These are phyloP conservation scores for Callyntrura guangdongensis DNA, from an alignment of 2,888 invertebrate species.

Conservation along the genomic window DNA sequence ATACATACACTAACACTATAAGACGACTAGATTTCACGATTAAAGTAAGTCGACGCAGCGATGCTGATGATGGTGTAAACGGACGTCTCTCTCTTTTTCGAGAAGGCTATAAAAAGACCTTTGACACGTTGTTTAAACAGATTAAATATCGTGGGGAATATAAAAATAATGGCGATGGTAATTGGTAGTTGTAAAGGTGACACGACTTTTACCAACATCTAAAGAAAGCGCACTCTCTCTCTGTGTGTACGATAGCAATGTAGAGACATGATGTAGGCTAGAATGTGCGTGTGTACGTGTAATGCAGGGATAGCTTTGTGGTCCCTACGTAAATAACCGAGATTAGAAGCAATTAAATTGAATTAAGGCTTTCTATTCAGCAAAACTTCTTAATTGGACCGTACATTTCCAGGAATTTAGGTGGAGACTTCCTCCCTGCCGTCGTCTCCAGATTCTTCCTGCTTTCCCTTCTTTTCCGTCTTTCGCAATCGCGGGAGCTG, in stretches of 20 bases:
- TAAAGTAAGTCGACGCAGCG: neutral
- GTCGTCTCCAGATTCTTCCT: slow-evolving; percentile 22
- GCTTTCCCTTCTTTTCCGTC: neutral
- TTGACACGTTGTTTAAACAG: slow-evolving; percentile 7
- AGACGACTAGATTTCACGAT: neutral
- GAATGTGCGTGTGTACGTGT: slow-evolving; percentile 13
- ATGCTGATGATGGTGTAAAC: neutral
- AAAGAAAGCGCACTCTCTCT: neutral
- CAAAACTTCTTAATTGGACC: slow-evolving; percentile 74
- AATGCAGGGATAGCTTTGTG: neutral
- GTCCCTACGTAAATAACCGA: slow-evolving; percentile 55
- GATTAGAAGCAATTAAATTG: slow-evolving; percentile 75
- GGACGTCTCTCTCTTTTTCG: neutral
- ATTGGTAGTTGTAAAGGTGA: slow-evolving; percentile 1
- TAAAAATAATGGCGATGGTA: slow-evolving; percentile 15
- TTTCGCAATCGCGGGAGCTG: neutral
- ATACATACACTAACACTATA: too few species aligned
- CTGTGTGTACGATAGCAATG: neutral
- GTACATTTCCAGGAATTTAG: slow-evolving; percentile 51
- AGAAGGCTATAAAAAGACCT: slow-evolving; percentile 29
- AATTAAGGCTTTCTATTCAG: slow-evolving; percentile 69
- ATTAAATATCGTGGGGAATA: slow-evolving; percentile 34
- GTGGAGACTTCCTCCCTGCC: slow-evolving; percentile 20
- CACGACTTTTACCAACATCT: neutral
- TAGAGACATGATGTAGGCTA: neutral